These are phyloP conservation scores for Drosophila saltans DNA, from an alignment of 1,140 invertebrate genomes.

Conservation along the genomic window DNA sequence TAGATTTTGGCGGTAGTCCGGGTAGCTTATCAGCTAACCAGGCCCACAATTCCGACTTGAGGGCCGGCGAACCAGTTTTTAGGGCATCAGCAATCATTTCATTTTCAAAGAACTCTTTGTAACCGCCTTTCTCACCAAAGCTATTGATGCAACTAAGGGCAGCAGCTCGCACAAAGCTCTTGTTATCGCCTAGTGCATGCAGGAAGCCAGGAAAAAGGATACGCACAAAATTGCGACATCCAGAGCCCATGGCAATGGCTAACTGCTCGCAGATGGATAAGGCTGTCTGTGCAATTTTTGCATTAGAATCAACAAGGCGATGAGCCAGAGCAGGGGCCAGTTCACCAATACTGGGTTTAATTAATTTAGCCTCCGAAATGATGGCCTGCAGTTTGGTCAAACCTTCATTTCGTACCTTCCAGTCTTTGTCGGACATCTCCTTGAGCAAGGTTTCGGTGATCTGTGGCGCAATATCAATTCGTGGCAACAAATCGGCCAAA, in stretches of 20 bases:
- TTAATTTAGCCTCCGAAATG: slow-evolving; percentile 90
- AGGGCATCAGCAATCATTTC: slow-evolving; percentile 95
- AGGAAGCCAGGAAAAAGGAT: slow-evolving; percentile 93
- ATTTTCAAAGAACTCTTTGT: slow-evolving; percentile 91
- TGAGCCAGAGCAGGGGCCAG: slow-evolving; percentile 90
- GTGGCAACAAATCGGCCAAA: slow-evolving; percentile 88
- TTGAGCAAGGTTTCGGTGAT: slow-evolving; percentile 92
- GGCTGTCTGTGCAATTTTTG: slow-evolving; percentile 93
- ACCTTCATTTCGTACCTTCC: slow-evolving; percentile 89
- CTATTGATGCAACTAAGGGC: slow-evolving; percentile 92
- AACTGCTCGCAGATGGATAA: slow-evolving; percentile 92
- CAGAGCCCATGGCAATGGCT: slow-evolving; percentile 91
- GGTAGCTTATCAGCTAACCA: slow-evolving; percentile 94
- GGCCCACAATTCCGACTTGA: slow-evolving; percentile 91
- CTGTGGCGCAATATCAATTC: slow-evolving; percentile 93
- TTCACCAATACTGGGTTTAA: slow-evolving; percentile 92
- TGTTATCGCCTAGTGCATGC: slow-evolving; percentile 87
- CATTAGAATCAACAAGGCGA: slow-evolving; percentile 94
- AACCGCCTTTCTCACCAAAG: slow-evolving; percentile 91
- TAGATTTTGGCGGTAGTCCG: slow-evolving; percentile 87
- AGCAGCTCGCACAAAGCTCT: slow-evolving; percentile 90
- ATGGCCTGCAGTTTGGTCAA: slow-evolving; percentile 84
- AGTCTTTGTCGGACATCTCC: slow-evolving; percentile 96
- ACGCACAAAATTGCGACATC: slow-evolving; percentile 91
- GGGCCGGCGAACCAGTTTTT: slow-evolving; percentile 91